Evolutionary conservation across 2,113 vertebrate species (phyloP), one percentile per base, ranked within the genome.

Genomic region (Suncus etruscus): DNA sequence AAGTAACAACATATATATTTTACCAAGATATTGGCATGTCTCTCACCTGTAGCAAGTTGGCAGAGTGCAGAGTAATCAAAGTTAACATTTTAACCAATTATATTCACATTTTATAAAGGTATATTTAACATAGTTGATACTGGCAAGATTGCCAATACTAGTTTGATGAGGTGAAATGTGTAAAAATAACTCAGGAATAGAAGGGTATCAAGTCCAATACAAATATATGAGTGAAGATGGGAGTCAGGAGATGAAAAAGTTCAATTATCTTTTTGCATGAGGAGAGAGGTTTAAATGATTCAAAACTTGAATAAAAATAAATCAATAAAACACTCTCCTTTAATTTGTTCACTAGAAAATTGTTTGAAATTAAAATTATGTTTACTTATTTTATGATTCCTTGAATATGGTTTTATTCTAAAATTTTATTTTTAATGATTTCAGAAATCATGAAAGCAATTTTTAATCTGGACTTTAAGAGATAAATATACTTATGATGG

Each of bases 401-500:
- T 92, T 87, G n/a, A 92, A 85, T 80, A 82, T 2, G 82, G 63
- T 68, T 77, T 84, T 89, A 29, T 85, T 66, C 82, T 88, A 10
- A 79, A 92, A 79, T 80, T 81, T 77, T 50, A 10, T 76, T 95
- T 84, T 63, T 7, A 85, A 65, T 48, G 72, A 48, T 80, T 76
- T 82, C 73, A 47, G 48, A 27, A 94, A 93, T 89, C 77, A 78
- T 47, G 50, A 91, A 93, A 54, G 50, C 25, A 90, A 50, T 66
- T 95, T 81, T 83, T 75, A 96, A 94, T 78, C 14, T 68, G 63
- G 54, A 85, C 78, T 85, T 45, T 31, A 91, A 83, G 48, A 82
- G 29, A 70, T 82, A 93, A 50, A 82, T n/a, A 48, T 72, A 76
- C 8, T 82, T 83, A 74, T 4, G 20, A 32, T 32, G 25, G 89